Percentiles rank a stretch among this genome's conserved stretches.
These are phyloP conservation scores for Procambarus virginalis DNA, from an alignment of 1,140 invertebrate genomes.

Conservation along the genomic window DNA sequence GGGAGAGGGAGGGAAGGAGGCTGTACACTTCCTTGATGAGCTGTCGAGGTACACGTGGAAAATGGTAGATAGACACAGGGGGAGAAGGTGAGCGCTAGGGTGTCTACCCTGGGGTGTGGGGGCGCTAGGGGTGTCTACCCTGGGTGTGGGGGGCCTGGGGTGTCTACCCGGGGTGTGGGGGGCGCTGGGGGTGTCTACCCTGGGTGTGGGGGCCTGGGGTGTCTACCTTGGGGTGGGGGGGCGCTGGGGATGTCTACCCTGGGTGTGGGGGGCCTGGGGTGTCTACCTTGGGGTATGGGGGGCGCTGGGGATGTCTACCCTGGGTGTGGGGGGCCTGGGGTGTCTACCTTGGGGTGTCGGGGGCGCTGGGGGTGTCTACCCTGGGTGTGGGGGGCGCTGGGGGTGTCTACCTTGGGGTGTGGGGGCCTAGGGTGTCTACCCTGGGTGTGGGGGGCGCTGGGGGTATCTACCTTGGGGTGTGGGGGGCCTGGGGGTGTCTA, in stretches of 20 bases:
- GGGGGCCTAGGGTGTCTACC: neutral
- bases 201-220: no score
- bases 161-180: neutral
- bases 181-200: no score
- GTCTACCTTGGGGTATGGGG: neutral
- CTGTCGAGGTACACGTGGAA: conserved; percentile 31
- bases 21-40: conserved; percentile 39
- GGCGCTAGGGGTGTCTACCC: neutral
- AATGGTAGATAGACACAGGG: neutral
- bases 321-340: neutral
- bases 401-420: no score
- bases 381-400: neutral
- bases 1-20: conserved; percentile 31
- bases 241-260: no score
- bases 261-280: neutral
- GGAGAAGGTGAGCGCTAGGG: no score
- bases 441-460: neutral
- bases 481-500: neutral
- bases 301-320: no score
- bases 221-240: no score
- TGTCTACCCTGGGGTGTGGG: no score
- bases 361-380: no score
- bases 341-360: neutral
- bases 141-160: no score
- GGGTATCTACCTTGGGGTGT: no score